A percentile compares a stretch with the other conserved stretches of the same genome.
phyloP scores from a whole-genome alignment of 35 echinoderm and acorn worm species.

The Strongylocentrotus purpuratus region DNA sequence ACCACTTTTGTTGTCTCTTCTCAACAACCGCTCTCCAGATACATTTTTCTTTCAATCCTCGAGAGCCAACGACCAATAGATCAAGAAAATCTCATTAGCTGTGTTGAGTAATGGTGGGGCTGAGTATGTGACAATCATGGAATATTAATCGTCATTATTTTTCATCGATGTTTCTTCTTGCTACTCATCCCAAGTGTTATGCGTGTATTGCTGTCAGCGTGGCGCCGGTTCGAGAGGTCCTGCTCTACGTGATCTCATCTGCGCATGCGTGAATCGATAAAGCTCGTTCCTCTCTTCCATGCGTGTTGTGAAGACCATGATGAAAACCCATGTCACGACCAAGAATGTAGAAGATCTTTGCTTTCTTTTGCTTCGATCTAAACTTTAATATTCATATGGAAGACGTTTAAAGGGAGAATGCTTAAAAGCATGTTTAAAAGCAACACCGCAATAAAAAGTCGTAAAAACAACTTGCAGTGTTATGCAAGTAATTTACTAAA shows the following conservation, averaged over 20 bases:
- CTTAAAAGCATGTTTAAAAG: too few relatives aligned
- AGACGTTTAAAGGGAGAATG: background rate
- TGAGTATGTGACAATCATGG: conserved; percentile 17
- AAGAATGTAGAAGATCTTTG: background rate
- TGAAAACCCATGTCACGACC: background rate
- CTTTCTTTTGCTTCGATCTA: background rate
- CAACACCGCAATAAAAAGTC: too few relatives aligned
- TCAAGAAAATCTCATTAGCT: conserved; percentile 18
- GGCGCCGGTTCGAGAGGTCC: background rate
- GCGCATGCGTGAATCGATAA: background rate
- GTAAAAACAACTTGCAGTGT: background rate
- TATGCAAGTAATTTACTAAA: background rate
- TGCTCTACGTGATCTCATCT: background rate
- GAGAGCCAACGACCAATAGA: background rate
- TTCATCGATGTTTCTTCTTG: conserved; percentile 11
- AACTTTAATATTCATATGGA: background rate
- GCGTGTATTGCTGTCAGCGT: background rate
- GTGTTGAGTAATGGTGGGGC: conserved; percentile 15
- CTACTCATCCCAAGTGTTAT: background rate
- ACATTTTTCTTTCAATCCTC: background rate
- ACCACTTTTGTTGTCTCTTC: background rate
- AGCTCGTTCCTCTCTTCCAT: background rate
- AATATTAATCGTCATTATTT: conserved; percentile 13
- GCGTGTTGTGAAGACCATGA: background rate
- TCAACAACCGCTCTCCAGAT: background rate